Evolutionary conservation across 2,797 vertebrate genomes (phyloP).

Genomic region (Dallia pectoralis): DNA sequence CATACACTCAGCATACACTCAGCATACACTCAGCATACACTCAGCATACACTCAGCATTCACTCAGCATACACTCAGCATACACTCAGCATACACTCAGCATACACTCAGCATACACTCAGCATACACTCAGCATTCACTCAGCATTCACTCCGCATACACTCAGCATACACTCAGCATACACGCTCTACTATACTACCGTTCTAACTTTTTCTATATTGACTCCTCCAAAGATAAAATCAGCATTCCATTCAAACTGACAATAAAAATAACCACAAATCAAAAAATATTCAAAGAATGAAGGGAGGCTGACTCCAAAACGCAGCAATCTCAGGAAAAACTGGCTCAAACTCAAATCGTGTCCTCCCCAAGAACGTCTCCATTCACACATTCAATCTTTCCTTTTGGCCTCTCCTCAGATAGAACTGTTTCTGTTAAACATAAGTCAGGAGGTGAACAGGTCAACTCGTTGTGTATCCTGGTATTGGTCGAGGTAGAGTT

Average conservation of each 20-base stretch:
- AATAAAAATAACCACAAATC: slow-evolving; percentile 28
- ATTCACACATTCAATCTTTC: slow-evolving; percentile 10
- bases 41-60: slow-evolving; percentile 1
- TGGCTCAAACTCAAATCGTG: slow-evolving; percentile 44
- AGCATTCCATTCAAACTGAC: slow-evolving; percentile 12
- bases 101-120: too few species aligned
- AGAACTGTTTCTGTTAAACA: slow-evolving; percentile 13
- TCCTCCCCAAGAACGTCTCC: slow-evolving; percentile 32
- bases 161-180: too few species aligned
- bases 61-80: too few species aligned
- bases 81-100: too few species aligned
- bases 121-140: too few species aligned
- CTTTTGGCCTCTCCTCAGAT: slow-evolving; percentile 11
- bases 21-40: too few species aligned
- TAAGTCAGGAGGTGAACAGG: background rate
- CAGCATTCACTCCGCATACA: too few species aligned
- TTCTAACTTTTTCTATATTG: slow-evolving; percentile 13
- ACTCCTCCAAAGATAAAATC: slow-evolving; percentile 10
- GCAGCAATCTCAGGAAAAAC: slow-evolving; percentile 37
- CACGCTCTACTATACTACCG: background rate
- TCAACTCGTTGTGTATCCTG: slow-evolving; percentile 11
- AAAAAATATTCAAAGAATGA: slow-evolving; percentile 38
- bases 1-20: too few species aligned
- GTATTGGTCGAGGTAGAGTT: slow-evolving; percentile 22
- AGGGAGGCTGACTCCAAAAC: slow-evolving; percentile 20